Evolutionary conservation across 2,888 invertebrate genomes (phyloP).

Genomic region (Chaetogeoica ovagalla): DNA sequence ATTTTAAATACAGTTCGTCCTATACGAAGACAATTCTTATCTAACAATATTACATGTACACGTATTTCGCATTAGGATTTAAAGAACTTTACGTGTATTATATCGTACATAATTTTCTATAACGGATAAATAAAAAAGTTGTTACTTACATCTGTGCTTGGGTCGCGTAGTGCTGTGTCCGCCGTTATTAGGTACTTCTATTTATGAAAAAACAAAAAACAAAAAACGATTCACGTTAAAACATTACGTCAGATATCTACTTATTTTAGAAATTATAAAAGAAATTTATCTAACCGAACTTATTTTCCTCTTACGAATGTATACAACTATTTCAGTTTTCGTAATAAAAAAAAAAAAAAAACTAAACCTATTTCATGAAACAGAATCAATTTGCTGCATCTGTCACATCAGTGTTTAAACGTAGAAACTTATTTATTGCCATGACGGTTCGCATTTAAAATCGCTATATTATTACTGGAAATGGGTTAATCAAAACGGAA

Average conservation of each 20-base stretch:
- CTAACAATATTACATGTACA: not conserved
- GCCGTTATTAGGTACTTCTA: constrained; percentile 42
- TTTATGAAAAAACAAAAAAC: constrained; percentile 23
- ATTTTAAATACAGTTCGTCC: not conserved
- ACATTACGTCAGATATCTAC: not conserved
- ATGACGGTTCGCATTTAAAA: too few species aligned
- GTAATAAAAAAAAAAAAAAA: not conserved
- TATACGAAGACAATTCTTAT: not conserved
- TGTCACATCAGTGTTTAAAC: not conserved
- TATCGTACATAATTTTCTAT: not conserved
- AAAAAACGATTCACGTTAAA: constrained; percentile 20
- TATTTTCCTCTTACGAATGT: not conserved
- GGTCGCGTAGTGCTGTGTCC: constrained; percentile 32
- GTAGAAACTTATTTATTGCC: too few species aligned
- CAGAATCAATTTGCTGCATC: constrained; percentile 14
- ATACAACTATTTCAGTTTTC: not conserved
- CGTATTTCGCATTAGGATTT: constrained; percentile 21
- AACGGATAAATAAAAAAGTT: constrained; percentile 19
- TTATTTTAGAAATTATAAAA: not conserved
- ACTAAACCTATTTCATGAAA: not conserved
- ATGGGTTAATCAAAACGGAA: too few species aligned
- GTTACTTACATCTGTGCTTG: constrained; percentile 47
- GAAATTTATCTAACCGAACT: not conserved
- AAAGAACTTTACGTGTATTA: not conserved
- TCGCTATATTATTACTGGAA: too few species aligned